Evolutionary conservation across 2,113 vertebrate species (phyloP).

Genomic region (Eurystomus gularis): DNA sequence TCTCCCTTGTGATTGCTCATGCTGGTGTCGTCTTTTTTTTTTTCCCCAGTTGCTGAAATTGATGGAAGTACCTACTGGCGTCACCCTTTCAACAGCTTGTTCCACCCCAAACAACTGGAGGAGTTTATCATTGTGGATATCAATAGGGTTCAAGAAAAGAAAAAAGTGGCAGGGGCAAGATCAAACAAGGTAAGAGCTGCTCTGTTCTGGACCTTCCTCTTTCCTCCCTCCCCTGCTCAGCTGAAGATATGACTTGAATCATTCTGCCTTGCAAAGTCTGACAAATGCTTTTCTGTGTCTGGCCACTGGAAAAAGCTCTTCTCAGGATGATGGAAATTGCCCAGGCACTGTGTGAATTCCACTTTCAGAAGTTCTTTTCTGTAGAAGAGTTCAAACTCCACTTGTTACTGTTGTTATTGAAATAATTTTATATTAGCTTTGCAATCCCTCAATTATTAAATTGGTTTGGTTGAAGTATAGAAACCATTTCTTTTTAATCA

Average conservation of each 20-base stretch:
- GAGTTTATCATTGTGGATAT: slow-evolving; percentile 95
- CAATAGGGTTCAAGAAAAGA: slow-evolving; percentile 80
- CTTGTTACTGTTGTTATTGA: fast-evolving
- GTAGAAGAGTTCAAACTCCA: background rate
- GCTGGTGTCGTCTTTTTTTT: background rate
- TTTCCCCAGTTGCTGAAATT: slow-evolving; percentile 88
- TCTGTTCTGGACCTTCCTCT: background rate
- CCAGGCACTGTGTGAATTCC: background rate
- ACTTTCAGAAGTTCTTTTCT: background rate
- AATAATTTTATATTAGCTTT: background rate
- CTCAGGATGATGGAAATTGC: background rate
- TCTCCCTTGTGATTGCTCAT: background rate
- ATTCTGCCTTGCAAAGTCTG: background rate
- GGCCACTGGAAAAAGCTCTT: background rate
- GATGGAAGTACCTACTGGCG: slow-evolving; percentile 92
- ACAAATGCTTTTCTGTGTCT: fast-evolving
- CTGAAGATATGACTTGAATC: background rate
- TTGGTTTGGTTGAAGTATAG: background rate
- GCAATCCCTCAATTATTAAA: background rate
- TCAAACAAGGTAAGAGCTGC: slow-evolving; percentile 87
- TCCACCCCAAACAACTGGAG: slow-evolving; percentile 88
- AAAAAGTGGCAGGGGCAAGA: slow-evolving; percentile 81
- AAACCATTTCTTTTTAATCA: background rate
- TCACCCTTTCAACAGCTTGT: slow-evolving; percentile 89
- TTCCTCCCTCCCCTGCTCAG: background rate